Percentiles rank a stretch among this genome's conserved stretches.
phyloP scores from a whole-genome alignment of 53 echinoderm and acorn worm species.

The Paelopatides confundens region DNA sequence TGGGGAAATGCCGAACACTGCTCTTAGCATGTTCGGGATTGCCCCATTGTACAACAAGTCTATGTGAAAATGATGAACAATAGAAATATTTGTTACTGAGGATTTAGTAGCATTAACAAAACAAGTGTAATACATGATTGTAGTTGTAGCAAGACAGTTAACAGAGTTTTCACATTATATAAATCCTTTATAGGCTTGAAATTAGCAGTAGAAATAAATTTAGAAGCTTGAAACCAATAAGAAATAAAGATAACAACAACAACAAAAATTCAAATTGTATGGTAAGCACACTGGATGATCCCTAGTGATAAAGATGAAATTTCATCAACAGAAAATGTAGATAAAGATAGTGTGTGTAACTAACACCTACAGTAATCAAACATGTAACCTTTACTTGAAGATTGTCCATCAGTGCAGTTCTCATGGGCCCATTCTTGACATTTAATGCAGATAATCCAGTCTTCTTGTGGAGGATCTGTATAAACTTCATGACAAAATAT shows the following conservation, averaged over 20 bases:
- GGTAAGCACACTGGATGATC: not conserved
- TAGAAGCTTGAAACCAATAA: not conserved
- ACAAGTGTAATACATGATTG: not conserved
- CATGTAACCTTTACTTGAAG: not conserved
- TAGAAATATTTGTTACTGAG: too few relatives aligned
- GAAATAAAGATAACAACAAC: not conserved
- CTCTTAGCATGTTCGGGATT: not conserved
- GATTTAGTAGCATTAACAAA: not conserved
- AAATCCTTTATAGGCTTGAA: too few relatives aligned
- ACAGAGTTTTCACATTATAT: too few relatives aligned
- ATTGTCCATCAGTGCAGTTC: not conserved
- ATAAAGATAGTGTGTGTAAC: too few relatives aligned
- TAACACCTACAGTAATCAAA: not conserved
- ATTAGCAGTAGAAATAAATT: too few relatives aligned
- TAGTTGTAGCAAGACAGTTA: too few relatives aligned
- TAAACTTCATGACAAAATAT: slow-evolving; percentile 1
- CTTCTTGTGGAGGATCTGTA: not conserved
- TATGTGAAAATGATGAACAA: too few relatives aligned
- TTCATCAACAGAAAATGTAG: too few relatives aligned
- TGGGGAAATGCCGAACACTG: not conserved
- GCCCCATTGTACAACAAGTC: too few relatives aligned
- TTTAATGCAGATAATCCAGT: not conserved
- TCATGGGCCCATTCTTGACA: not conserved
- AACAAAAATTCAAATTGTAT: not conserved
- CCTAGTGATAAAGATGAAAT: too few relatives aligned